Conservation (phyloP, 2,113 vertebrate species). For the Scophthalmus maximus region DNA sequence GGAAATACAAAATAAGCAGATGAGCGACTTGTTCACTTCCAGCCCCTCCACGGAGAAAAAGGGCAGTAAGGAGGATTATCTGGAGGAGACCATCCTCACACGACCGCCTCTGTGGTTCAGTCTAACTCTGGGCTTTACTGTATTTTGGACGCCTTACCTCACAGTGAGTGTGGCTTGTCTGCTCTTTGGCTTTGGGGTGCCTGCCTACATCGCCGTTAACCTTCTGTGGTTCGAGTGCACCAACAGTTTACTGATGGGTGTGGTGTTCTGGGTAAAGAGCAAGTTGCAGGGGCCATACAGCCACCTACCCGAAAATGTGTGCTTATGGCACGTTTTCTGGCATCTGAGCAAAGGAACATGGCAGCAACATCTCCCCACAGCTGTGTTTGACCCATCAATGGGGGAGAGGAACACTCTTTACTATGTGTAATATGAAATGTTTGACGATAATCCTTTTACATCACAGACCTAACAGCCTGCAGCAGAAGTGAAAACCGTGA, state of each 20-base stretch:
- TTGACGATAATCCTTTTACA: background rate
- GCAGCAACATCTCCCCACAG: background rate
- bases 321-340: conserved; percentile 73
- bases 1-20: conserved; percentile 2
- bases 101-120: conserved; percentile 61
- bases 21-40: conserved; percentile 45
- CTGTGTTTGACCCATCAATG: conserved; percentile 31
- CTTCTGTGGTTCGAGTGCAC: conserved; percentile 79
- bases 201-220: conserved; percentile 77
- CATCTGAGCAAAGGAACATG: conserved; percentile 63
- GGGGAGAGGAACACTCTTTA: background rate
- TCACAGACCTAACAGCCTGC: background rate
- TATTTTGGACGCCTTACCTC: conserved; percentile 78
- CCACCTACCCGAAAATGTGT: conserved; percentile 65
- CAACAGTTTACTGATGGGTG: conserved; percentile 73
- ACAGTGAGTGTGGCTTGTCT: conserved; percentile 25
- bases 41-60: background rate
- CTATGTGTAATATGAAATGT: conserved; percentile 1
- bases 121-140: conserved; percentile 65
- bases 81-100: background rate
- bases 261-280: conserved; percentile 72
- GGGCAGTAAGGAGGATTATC: background rate
- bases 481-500: background rate
- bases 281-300: conserved; percentile 34
- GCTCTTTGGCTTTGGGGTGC: conserved; percentile 54